Conservation (phyloP, 37 sponge, comb jelly and placozoan species). For the Haliclona indistincta region DNA sequence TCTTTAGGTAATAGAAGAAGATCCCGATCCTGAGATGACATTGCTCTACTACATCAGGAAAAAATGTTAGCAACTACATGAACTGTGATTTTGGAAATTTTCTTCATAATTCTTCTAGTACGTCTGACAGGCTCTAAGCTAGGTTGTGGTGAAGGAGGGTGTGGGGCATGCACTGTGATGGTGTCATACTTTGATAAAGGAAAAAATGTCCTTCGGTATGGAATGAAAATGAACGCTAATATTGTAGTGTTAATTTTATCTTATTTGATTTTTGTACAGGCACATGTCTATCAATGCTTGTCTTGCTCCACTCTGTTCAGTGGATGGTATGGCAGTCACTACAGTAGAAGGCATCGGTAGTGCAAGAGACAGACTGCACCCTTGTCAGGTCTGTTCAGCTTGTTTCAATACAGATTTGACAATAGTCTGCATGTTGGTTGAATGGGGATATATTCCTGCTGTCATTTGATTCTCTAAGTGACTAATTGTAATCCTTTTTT, state of each 20-base stretch:
- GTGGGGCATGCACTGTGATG: slow-evolving; percentile 96
- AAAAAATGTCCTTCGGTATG: slow-evolving; percentile 24
- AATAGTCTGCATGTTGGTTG: too few species aligned
- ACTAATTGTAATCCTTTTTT: too few species aligned
- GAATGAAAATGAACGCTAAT: too few species aligned
- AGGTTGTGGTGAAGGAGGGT: slow-evolving; percentile 92
- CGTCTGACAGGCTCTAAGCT: slow-evolving; percentile 82
- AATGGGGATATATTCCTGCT: too few species aligned
- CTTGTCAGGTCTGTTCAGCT: slow-evolving; percentile 72
- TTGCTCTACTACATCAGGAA: slow-evolving; percentile 75
- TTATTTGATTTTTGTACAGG: too few species aligned
- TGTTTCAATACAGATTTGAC: neutral
- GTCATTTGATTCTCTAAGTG: too few species aligned
- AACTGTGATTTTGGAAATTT: neutral
- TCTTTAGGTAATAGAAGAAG: slow-evolving; percentile 25
- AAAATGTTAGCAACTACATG: slow-evolving; percentile 28
- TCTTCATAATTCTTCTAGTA: slow-evolving; percentile 30
- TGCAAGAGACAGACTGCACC: slow-evolving; percentile 60
- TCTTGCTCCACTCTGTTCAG: slow-evolving; percentile 72
- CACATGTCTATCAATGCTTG: slow-evolving; percentile 83
- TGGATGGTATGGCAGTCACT: slow-evolving; percentile 84
- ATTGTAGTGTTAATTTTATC: too few species aligned
- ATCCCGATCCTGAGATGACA: slow-evolving; percentile 84
- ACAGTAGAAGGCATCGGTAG: slow-evolving; percentile 93
- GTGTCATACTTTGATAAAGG: slow-evolving; percentile 55